A percentile compares a stretch with the other conserved stretches of the same genome.
Evolutionary conservation across 2,797 vertebrate genomes (phyloP).

Genomic region (Amblyopsis hoosieri): DNA sequence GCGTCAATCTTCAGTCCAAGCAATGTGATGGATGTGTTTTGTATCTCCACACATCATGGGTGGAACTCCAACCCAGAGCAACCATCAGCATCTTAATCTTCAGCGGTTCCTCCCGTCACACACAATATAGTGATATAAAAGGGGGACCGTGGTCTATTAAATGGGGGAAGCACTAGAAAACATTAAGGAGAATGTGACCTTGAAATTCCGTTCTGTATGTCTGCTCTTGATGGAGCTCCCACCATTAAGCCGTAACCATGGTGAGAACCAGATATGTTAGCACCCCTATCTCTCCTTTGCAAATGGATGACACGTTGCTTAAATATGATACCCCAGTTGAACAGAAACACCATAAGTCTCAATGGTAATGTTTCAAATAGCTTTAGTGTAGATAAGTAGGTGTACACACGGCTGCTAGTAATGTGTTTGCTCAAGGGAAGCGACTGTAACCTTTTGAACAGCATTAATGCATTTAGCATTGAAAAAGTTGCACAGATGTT

Average conservation of each 20-base stretch:
- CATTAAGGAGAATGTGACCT: slow-evolving; percentile 75
- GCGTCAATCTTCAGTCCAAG: neutral
- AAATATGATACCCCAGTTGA: slow-evolving; percentile 18
- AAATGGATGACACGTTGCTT: slow-evolving; percentile 13
- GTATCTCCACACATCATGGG: slow-evolving; percentile 1
- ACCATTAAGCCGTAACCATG: slow-evolving; percentile 61
- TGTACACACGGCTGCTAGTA: neutral
- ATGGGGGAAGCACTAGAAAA: slow-evolving; percentile 59
- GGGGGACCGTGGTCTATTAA: slow-evolving; percentile 55
- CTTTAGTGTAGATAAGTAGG: slow-evolving; percentile 10
- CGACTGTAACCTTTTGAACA: slow-evolving; percentile 16
- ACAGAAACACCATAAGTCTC: slow-evolving; percentile 23
- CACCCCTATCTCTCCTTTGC: slow-evolving; percentile 37
- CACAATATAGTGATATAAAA: slow-evolving; percentile 60
- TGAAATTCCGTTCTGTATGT: slow-evolving; percentile 54
- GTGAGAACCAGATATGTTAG: slow-evolving; percentile 53
- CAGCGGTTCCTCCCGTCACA: slow-evolving; percentile 43
- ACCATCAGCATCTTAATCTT: slow-evolving; percentile 53
- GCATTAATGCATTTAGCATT: slow-evolving; percentile 7
- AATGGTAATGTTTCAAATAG: neutral
- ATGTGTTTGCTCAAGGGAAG: slow-evolving; percentile 1
- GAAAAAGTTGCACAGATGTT: slow-evolving; percentile 33
- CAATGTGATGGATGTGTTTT: no score
- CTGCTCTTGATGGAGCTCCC: slow-evolving; percentile 43
- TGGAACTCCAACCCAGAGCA: slow-evolving; percentile 21